Percentiles rank a stretch among this genome's conserved stretches.
Conservation (phyloP, 2,113 vertebrate species). For the Psephotus haematonotus region DNA sequence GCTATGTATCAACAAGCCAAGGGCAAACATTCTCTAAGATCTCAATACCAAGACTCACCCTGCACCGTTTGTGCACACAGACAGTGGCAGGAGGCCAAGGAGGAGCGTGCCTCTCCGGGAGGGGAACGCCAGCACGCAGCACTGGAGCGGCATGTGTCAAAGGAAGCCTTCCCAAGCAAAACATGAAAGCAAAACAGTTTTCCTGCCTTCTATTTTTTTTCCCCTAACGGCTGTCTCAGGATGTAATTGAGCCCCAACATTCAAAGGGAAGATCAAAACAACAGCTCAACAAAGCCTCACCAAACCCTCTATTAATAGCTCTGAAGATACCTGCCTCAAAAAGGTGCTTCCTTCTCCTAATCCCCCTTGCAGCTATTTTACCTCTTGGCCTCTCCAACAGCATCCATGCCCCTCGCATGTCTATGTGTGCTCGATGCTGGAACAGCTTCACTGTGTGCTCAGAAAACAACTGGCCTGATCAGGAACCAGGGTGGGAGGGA, state of each 20-base stretch:
- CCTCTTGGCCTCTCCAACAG: background rate
- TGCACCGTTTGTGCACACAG: background rate
- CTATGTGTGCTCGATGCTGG: background rate
- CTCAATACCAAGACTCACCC: conserved; percentile 35
- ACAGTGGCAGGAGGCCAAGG: conserved; percentile 37
- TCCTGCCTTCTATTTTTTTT: background rate
- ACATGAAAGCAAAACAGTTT: conserved; percentile 51
- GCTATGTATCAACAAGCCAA: conserved; percentile 54
- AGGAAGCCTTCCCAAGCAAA: conserved; percentile 32
- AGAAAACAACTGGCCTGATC: background rate
- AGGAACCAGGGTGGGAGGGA: background rate
- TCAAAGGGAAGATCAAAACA: conserved; percentile 63
- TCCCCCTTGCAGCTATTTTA: background rate
- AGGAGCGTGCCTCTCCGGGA: background rate
- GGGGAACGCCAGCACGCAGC: background rate
- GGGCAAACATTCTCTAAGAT: conserved; percentile 54
- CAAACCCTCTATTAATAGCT: conserved; percentile 49
- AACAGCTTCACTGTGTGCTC: background rate
- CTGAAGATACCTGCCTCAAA: background rate
- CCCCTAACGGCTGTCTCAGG: conserved; percentile 17
- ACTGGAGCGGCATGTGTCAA: background rate
- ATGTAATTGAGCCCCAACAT: conserved; percentile 28
- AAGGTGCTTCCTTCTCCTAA: conserved; percentile 39
- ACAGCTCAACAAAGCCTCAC: conserved; percentile 18
- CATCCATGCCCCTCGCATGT: background rate